phyloP scores from a whole-genome alignment of 92 coral and sea anemone species.

The Scolanthus callimorphus region DNA sequence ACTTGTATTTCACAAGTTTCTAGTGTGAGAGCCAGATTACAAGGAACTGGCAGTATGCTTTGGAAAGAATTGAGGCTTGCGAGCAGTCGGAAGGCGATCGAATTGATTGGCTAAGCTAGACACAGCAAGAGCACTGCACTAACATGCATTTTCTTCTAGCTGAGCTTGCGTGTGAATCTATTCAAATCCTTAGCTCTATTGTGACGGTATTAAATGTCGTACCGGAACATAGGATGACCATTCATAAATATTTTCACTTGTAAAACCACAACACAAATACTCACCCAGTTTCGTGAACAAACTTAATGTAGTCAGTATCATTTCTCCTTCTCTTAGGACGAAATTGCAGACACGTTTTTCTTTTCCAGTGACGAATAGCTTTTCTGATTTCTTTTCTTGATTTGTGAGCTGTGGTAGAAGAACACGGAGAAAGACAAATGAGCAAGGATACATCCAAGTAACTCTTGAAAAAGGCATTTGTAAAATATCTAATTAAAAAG shows the following conservation, averaged over 20 bases:
- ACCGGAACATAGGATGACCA: constrained; percentile 26
- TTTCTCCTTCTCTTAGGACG: constrained; percentile 76
- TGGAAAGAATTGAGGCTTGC: too few relatives aligned
- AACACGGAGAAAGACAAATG: constrained; percentile 4
- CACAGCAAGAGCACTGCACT: too few relatives aligned
- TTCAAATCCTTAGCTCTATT: constrained; percentile 16
- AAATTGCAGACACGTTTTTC: constrained; percentile 87
- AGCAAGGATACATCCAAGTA: too few relatives aligned
- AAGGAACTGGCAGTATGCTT: too few relatives aligned
- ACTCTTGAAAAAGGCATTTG: too few relatives aligned
- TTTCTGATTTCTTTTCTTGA: constrained; percentile 76
- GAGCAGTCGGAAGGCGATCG: too few relatives aligned
- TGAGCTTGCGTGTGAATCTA: constrained; percentile 31
- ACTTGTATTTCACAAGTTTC: too few relatives aligned
- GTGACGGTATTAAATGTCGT: constrained; percentile 20
- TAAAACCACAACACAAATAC: constrained; percentile 15
- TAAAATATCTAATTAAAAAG: too few relatives aligned
- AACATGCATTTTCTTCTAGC: too few relatives aligned
- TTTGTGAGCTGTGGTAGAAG: constrained; percentile 39
- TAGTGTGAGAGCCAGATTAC: too few relatives aligned
- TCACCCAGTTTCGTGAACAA: constrained; percentile 93
- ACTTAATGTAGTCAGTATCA: constrained; percentile 87
- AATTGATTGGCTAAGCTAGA: too few relatives aligned
- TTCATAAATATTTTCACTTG: constrained; percentile 37
- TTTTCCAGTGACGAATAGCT: constrained; percentile 89